phyloP scores from a whole-genome alignment of 2,888 invertebrate species.

The Hyppa rectilinea region DNA sequence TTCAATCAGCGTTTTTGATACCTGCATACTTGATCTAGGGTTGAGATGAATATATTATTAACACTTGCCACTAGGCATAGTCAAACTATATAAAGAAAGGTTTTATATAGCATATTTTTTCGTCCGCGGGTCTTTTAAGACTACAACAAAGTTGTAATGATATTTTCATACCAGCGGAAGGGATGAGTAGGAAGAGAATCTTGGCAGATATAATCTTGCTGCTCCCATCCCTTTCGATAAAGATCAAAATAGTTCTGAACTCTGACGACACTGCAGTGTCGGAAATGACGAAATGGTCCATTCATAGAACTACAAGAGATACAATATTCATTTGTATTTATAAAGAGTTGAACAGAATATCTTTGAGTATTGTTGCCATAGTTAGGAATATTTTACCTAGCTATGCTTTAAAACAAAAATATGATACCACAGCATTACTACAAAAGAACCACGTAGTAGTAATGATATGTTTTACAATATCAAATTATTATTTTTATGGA shows the following conservation, averaged over 20 bases:
- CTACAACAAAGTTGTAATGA: neutral
- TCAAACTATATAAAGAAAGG: neutral
- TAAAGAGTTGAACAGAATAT: constrained; percentile 27
- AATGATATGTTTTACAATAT: constrained; percentile 2
- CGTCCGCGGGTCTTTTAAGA: neutral
- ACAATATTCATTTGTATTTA: constrained; percentile 24
- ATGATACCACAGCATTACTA: neutral
- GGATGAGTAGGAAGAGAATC: too few species aligned
- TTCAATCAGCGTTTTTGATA: constrained; percentile 36
- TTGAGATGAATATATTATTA: constrained; percentile 11
- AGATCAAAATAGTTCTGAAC: constrained; percentile 22
- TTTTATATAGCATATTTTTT: neutral
- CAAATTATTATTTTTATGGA: neutral
- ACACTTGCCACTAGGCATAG: neutral
- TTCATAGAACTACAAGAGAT: constrained; percentile 40
- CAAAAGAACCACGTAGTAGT: neutral
- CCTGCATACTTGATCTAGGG: neutral
- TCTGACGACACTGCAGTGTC: constrained; percentile 25
- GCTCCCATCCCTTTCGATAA: constrained; percentile 24
- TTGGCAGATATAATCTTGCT: constrained; percentile 6
- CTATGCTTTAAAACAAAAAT: neutral
- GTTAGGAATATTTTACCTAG: neutral
- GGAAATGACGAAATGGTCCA: constrained; percentile 41
- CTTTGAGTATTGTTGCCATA: constrained; percentile 26
- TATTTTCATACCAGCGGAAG: constrained; percentile 18